Evolutionary conservation across 2,113 vertebrate species (phyloP).

Genomic region (Python bivittatus): DNA sequence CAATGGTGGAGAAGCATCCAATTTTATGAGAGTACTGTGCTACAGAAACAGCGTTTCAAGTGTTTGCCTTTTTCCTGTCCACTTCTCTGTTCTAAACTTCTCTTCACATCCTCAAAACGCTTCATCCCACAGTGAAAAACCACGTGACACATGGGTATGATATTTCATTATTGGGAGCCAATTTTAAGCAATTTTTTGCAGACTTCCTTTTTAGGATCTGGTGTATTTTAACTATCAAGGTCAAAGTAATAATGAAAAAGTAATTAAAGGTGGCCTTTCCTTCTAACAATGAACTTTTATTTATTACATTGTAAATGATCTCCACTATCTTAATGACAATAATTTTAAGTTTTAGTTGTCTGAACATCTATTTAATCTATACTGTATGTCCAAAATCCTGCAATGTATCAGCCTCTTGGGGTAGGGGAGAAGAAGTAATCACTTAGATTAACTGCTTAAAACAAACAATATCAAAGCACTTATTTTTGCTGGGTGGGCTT

Average conservation of each 20-base stretch:
- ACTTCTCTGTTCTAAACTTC: background rate
- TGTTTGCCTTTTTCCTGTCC: too few species aligned
- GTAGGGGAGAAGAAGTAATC: background rate
- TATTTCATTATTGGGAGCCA: background rate
- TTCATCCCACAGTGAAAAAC: background rate
- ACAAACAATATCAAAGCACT: background rate
- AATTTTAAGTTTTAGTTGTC: background rate
- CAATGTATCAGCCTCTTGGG: background rate
- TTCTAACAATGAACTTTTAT: background rate
- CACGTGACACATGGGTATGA: background rate
- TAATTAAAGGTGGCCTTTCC: background rate
- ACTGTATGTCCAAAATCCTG: background rate
- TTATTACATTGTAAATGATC: slow-evolving; percentile 2
- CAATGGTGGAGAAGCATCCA: background rate
- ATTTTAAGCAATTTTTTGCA: background rate
- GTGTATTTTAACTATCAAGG: background rate
- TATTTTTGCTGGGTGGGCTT: background rate
- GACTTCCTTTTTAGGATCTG: background rate
- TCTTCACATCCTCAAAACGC: background rate
- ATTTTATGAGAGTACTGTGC: background rate
- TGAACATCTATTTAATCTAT: background rate
- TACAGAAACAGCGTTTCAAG: too few species aligned
- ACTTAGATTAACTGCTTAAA: background rate
- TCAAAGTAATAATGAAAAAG: background rate
- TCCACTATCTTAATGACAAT: background rate